These are phyloP conservation scores for Lepus townsendii DNA, from an alignment of 2,797 vertebrate species.

Conservation along the genomic window DNA sequence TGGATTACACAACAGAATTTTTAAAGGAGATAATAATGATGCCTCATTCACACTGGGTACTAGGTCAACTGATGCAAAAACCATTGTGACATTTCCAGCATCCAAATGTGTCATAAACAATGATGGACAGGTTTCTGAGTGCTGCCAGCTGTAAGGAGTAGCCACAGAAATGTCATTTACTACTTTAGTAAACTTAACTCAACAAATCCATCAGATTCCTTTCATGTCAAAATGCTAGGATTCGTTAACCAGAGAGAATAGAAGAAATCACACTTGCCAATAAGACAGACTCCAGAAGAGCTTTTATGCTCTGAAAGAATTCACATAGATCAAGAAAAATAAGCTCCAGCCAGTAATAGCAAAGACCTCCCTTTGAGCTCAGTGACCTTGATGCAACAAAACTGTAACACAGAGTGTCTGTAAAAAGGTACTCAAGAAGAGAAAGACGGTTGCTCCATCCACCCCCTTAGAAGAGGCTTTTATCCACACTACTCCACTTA, in stretches of 20 bases:
- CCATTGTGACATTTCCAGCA: background rate
- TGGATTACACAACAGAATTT: background rate
- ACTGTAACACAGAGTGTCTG: background rate
- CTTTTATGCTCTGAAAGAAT: background rate
- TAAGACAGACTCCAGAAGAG: background rate
- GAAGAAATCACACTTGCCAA: background rate
- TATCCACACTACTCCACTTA: background rate
- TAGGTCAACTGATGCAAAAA: background rate
- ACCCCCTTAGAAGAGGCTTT: background rate
- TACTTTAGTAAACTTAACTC: background rate
- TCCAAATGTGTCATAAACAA: background rate
- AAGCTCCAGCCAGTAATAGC: background rate
- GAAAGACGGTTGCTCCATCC: background rate
- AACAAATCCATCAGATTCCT: background rate
- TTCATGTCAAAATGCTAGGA: background rate
- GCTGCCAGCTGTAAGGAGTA: background rate
- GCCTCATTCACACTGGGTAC: background rate
- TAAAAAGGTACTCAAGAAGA: background rate
- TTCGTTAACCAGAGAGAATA: background rate
- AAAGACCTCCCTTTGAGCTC: background rate
- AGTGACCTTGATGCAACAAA: background rate
- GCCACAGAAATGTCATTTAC: background rate
- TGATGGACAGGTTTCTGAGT: background rate
- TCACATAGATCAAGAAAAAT: background rate
- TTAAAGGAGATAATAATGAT: background rate